These are phyloP conservation scores for Atethmia centrago DNA, from an alignment of 2,888 invertebrate genomes.

Conservation along the genomic window DNA sequence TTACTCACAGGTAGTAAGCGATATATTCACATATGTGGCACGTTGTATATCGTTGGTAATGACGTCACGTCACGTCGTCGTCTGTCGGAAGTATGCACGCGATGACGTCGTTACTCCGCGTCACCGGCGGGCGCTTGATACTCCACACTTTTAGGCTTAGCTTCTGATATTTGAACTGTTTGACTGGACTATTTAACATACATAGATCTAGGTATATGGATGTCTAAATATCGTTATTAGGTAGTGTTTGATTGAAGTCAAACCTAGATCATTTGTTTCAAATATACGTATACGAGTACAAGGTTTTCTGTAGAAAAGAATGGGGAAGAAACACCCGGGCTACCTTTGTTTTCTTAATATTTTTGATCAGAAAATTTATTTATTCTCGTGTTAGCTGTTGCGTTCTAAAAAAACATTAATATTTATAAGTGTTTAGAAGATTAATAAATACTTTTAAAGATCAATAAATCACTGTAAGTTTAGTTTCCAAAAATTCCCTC, in stretches of 20 bases:
- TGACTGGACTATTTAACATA: no score
- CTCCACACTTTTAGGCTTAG: neutral
- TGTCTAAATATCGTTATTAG: neutral
- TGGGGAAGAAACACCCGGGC: no score
- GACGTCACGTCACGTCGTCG: conserved; percentile 9
- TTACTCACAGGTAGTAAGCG: neutral
- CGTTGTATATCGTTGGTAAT: neutral
- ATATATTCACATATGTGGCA: neutral
- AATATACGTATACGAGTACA: neutral
- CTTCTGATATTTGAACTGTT: conserved; percentile 1
- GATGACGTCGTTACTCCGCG: conserved; percentile 27
- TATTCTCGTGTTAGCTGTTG: neutral
- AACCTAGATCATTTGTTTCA: neutral
- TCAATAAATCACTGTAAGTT: neutral
- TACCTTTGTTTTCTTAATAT: neutral
- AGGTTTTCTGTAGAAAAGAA: neutral
- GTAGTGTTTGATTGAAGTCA: neutral
- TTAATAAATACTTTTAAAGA: neutral
- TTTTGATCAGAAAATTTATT: neutral
- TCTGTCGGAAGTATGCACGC: neutral
- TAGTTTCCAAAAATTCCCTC: neutral
- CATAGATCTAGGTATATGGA: neutral
- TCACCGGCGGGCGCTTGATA: neutral
- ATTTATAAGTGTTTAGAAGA: neutral
- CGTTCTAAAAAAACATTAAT: neutral